phyloP scores from a whole-genome alignment of 2,888 invertebrate genomes.

The Bombylius major region DNA sequence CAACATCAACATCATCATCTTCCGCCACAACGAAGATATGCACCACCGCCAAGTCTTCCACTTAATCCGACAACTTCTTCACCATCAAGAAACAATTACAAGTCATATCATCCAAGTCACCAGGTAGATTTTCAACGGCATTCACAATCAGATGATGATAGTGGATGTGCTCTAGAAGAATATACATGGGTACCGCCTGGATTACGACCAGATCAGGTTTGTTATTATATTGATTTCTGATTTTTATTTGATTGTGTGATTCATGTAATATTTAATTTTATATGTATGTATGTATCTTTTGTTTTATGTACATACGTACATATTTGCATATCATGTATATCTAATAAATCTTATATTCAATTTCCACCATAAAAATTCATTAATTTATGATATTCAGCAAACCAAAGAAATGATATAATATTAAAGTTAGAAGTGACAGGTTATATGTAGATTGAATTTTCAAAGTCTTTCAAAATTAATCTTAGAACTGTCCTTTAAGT shows the following conservation, averaged over 20 bases:
- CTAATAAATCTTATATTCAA: too few relatives aligned
- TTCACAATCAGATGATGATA: constrained; percentile 93
- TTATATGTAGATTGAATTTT: too few relatives aligned
- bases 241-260: constrained; percentile 30
- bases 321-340: neutral
- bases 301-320: neutral
- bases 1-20: constrained; percentile 20
- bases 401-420: too few relatives aligned
- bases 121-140: constrained; percentile 62
- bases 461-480: too few relatives aligned
- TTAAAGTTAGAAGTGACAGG: too few relatives aligned
- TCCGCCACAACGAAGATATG: constrained; percentile 38
- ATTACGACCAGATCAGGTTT: constrained; percentile 89
- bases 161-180: constrained; percentile 94
- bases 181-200: constrained; percentile 98
- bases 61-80: constrained; percentile 27
- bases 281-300: neutral
- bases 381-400: too few relatives aligned
- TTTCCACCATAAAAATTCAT: too few relatives aligned
- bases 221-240: constrained; percentile 36
- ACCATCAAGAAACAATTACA: constrained; percentile 27
- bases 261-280: neutral
- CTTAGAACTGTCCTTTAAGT: too few relatives aligned
- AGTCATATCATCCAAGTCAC: constrained; percentile 29
- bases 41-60: constrained; percentile 25